Conservation (phyloP, 2,888 invertebrate species). For the Exephanes ischioxanthus region DNA sequence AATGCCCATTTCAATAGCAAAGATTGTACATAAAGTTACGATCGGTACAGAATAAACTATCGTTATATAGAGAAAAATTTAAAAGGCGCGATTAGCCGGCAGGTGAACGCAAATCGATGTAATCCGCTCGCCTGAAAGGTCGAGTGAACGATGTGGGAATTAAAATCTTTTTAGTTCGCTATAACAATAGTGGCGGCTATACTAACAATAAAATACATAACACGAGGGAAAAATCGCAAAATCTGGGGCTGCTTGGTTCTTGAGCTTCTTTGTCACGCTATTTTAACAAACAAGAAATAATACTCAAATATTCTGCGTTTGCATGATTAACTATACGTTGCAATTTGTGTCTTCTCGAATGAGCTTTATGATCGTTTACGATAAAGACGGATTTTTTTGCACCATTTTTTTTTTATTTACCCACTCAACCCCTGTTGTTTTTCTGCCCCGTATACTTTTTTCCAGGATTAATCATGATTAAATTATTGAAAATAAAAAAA, state of each 20-base stretch:
- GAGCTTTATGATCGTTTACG: slow-evolving; percentile 70
- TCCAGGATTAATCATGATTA: slow-evolving; percentile 75
- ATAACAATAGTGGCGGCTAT: slow-evolving; percentile 60
- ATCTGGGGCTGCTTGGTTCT: slow-evolving; percentile 52
- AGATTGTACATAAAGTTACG: background rate
- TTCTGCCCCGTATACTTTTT: slow-evolving; percentile 60
- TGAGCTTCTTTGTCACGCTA: slow-evolving; percentile 60
- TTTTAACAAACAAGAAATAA: slow-evolving; percentile 27
- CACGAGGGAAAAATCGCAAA: slow-evolving; percentile 49
- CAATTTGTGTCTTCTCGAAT: slow-evolving; percentile 38
- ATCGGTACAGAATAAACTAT: background rate
- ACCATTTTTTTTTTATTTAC: slow-evolving; percentile 74
- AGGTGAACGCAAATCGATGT: background rate
- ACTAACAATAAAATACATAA: slow-evolving; percentile 51
- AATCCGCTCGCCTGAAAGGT: slow-evolving; percentile 22
- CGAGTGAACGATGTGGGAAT: slow-evolving; percentile 44
- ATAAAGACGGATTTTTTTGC: slow-evolving; percentile 81
- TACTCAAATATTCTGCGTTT: slow-evolving; percentile 9
- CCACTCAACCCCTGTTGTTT: slow-evolving; percentile 39
- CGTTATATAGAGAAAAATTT: background rate
- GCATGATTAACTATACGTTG: slow-evolving; percentile 44
- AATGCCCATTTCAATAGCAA: too few species aligned
- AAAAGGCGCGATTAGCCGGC: background rate
- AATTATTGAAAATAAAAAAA: slow-evolving; percentile 39
- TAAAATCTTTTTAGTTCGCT: slow-evolving; percentile 36